A percentile compares a stretch with the other conserved stretches of the same genome.
Conservation (phyloP, 2,888 invertebrate species). For the Nephrocerus scutellatus region DNA sequence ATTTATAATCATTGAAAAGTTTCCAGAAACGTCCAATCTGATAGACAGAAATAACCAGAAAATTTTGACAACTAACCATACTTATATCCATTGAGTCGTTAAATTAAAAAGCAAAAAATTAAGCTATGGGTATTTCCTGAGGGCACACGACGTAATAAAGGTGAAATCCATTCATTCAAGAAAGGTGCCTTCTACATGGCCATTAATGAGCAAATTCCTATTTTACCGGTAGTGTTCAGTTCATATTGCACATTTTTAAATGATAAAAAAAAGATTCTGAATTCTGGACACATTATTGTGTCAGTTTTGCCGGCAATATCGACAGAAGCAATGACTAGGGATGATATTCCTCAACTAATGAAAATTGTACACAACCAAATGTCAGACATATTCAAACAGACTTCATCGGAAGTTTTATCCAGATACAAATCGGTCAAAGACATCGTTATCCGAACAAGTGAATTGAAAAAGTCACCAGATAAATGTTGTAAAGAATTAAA, state of each 20-base stretch:
- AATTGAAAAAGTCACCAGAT: too few relatives aligned
- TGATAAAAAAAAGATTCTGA: slow-evolving; percentile 63
- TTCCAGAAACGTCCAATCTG: too few relatives aligned
- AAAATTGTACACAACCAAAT: slow-evolving; percentile 61
- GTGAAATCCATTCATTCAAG: slow-evolving; percentile 85
- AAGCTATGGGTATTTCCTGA: slow-evolving; percentile 93
- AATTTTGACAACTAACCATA: too few relatives aligned
- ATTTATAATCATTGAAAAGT: too few relatives aligned
- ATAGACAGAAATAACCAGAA: too few relatives aligned
- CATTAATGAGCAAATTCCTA: slow-evolving; percentile 79
- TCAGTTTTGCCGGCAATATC: slow-evolving; percentile 71
- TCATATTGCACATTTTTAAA: slow-evolving; percentile 74
- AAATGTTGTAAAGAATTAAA: too few relatives aligned
- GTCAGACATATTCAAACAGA: slow-evolving; percentile 61
- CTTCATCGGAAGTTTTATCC: slow-evolving; percentile 55
- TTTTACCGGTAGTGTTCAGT: slow-evolving; percentile 85
- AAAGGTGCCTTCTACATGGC: slow-evolving; percentile 96
- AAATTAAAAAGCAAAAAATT: slow-evolving; percentile 65
- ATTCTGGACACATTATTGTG: slow-evolving; percentile 67
- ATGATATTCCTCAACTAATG: slow-evolving; percentile 64
- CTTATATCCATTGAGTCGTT: slow-evolving; percentile 61
- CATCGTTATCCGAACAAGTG: too few relatives aligned
- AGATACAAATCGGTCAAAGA: slow-evolving; percentile 32
- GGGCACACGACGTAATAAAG: slow-evolving; percentile 80
- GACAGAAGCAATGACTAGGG: slow-evolving; percentile 62